phyloP scores from a whole-genome alignment of 2,113 vertebrate species.

The Cyanistes caeruleus region DNA sequence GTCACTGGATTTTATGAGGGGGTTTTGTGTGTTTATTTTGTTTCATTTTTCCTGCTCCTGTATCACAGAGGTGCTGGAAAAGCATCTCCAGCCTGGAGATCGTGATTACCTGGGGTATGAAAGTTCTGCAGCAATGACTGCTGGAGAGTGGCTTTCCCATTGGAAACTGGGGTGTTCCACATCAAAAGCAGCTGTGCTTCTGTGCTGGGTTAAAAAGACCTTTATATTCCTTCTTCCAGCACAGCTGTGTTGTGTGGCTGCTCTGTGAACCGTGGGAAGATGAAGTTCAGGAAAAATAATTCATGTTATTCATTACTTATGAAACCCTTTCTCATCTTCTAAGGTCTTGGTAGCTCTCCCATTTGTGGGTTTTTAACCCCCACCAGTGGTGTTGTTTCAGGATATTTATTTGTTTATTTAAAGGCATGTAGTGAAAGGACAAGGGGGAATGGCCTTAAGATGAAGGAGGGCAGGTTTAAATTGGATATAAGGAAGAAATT shows the following conservation, averaged over 20 bases:
- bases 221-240: background rate
- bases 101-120: background rate
- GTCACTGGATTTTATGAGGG: background rate
- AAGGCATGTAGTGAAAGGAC: background rate
- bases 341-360: background rate
- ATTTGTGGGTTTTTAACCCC: background rate
- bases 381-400: accelerated
- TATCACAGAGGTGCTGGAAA: background rate
- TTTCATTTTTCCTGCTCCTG: background rate
- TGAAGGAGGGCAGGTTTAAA: background rate
- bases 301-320: background rate
- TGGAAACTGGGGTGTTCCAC: background rate
- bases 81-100: background rate
- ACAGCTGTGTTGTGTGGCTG: background rate
- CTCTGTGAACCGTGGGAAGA: background rate
- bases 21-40: accelerated
- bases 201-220: background rate
- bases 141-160: background rate
- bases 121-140: background rate
- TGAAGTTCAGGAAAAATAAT: background rate
- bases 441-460: background rate
- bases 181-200: background rate
- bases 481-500: background rate
- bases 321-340: background rate
- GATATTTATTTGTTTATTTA: background rate